Base-by-base conservation (phyloP, 2,797 vertebrate species). In the Phalloptychus januarius region DNA sequence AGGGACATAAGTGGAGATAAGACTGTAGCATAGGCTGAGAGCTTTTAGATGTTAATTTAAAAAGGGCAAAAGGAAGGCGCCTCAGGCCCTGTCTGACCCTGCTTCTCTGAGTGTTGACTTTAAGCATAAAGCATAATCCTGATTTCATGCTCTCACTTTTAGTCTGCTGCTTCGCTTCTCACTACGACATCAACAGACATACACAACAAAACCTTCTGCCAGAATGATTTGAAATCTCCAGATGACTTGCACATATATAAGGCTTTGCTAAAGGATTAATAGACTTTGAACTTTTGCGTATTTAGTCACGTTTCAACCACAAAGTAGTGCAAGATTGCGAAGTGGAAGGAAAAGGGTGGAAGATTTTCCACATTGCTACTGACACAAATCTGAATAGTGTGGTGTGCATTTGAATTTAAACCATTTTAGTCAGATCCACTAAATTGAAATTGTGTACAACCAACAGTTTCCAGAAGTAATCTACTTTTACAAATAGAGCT, bases 11-110 rank as follows among this genome's bases (percentile, higher is more conserved):
- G 82, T 23, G 0, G 72, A 89, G 86, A 92, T 89, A 85, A 86
- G 85, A 86, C 54, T 61, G 84, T 80, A 71, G 75, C 75, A 78
- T 0, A 0, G 71, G 70, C 69, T 0, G 16, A n/a, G 54, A 85
- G 71, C 82, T 86, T 80, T 89, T 58, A 89, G 83, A 89, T 88
- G 85, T 73, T 79, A 61, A 75, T 86, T 88, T 83, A 79, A 87
- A 86, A 87, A 89, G 54, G 78, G 79, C 50, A 80, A 36, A 58
- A 71, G 46, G 70, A 75, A 72, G 38, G 31, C 0, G 44, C 89
- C 84, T 74, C 36, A 2, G 86, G 87, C 63, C 63, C 44, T 0
- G 75, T 87, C 81, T 89, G 87, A 91, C 87, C 89, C 79, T 56
- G 72, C 6, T 18, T 15, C 69, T 85, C 28, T 42, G 73, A 71